Base-by-base conservation (phyloP, 2,888 invertebrate genomes). In the Noctua janthina region DNA sequence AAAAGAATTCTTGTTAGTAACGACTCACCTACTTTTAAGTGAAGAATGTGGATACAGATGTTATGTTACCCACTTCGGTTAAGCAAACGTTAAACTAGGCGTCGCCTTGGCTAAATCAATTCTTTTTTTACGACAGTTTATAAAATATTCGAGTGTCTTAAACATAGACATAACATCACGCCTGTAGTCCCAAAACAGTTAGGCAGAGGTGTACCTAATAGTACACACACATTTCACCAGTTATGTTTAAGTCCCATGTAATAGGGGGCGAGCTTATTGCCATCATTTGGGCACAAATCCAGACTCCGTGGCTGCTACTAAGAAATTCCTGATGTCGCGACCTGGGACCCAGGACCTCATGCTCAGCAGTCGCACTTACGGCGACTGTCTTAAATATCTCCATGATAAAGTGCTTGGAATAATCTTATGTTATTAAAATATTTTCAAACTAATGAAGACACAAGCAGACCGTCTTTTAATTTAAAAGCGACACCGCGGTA, bases 1-100 rank as follows among this genome's bases (percentile, higher is more conserved):
- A 90, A 90, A 90, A 84, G 82, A 90, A 87, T 90, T 90, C 89
- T 87, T 84, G 83, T 86, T 79, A 87, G 71, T 87, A 74, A 81
- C 83, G 78, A 70, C 74, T 89, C 83, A 85, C 87, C 87, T 87
- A 88, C 85, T 85, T 87, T 87, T 75, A 78, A 64, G 72, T 88
- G 73, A 79, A 81, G 82, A 85, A 85, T 84, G 90, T 90, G 75
- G 79, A 88, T 81, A 87, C 81, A 89, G 81, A 85, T 89, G 88
- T 83, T 80, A 75, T 82, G 84, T 71, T 87, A 76, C 59, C 85
- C 78, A 85, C 73, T 82, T 80, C 62, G 74, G 76, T 89, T 76
- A 85, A 82, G 80, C 74, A 85, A 89, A 89, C 81, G 74, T 78
- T 51, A 46, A 64, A 74, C 79, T 76, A 79, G 17, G 59, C 66